Evolutionary conservation across 2,113 vertebrate genomes (phyloP), one percentile per base, ranked within the genome.

Genomic region (Petrocephalus zakoni): DNA sequence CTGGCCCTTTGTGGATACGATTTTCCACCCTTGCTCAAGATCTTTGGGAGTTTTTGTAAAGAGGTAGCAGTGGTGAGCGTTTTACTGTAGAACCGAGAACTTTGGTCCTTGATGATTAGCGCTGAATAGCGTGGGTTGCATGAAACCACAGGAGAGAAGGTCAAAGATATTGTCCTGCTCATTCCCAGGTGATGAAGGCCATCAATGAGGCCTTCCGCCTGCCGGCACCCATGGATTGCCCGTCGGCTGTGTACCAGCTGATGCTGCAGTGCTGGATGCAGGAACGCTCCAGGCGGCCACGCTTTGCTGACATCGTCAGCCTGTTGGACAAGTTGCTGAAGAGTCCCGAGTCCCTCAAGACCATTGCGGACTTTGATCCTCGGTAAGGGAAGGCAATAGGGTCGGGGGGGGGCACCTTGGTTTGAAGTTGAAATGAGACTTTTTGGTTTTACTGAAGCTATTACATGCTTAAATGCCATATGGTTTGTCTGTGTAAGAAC

Each of bases 201-300:
- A 98, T 99, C 91, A 99, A 98, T 0, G 98, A 99, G 1, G 98
- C 97, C 5, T 99, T 98, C 94, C 96, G 98, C 90, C 96, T 99
- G 0, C 98, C 98, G 0, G 97, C 98, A 0, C 98, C 98, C 0
- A 96, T 98, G 97, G 98, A 98, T 90, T 99, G 98, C 9, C 98
- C 98, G 0, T 99, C 98, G 0, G 96, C 98, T 0, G 96, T 99
- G 90, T 99, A 99, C 92, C 98, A 99, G 94, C 96, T 99, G 87
- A 99, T 99, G 98, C 93, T 99, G 93, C 97, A 98, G 91, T 99
- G 98, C 91, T 99, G 98, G 98, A 97, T 96, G 89, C 98, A 99
- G 93, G 98, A 99, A 21, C 96, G 98, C 0, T 34, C 94, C 86
- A 97, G 97, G 88, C 96, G 98, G 85, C 98, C 98, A 42, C 97